Conservation (phyloP, 2,797 vertebrate genomes). For the Propithecus deckenii region DNA sequence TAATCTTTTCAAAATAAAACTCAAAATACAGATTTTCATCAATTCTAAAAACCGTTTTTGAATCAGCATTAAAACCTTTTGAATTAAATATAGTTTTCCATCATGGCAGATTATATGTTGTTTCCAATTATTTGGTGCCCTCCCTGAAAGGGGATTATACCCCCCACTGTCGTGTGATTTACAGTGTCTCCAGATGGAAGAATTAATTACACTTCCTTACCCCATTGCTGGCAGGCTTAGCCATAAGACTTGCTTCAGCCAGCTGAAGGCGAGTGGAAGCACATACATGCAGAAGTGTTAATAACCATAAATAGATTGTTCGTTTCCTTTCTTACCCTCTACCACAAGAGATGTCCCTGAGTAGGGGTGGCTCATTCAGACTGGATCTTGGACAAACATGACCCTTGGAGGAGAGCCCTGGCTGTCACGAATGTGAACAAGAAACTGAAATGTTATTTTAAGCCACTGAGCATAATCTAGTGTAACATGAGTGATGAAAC, state of each 20-base stretch:
- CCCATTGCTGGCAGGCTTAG: background rate
- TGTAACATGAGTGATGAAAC: background rate
- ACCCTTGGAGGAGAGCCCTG: background rate
- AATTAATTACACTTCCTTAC: background rate
- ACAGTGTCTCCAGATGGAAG: background rate
- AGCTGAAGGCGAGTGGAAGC: background rate
- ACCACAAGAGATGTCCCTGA: background rate
- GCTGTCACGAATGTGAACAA: background rate
- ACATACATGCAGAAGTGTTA: background rate
- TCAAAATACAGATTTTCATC: conserved; percentile 40
- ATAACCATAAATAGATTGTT: background rate
- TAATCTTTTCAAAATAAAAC: conserved; percentile 51
- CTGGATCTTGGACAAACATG: background rate
- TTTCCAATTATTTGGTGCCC: background rate
- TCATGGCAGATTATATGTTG: background rate
- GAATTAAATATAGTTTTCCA: conserved; percentile 49
- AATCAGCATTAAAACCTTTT: conserved; percentile 9
- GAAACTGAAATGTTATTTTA: background rate
- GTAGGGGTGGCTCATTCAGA: background rate
- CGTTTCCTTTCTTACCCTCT: background rate
- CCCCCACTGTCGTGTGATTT: background rate
- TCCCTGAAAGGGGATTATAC: background rate
- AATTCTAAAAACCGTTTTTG: conserved; percentile 37
- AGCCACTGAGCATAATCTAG: background rate
- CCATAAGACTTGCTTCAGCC: background rate